phyloP scores from a whole-genome alignment of 2,888 invertebrate species.

The Pogonocherus hispidulus region DNA sequence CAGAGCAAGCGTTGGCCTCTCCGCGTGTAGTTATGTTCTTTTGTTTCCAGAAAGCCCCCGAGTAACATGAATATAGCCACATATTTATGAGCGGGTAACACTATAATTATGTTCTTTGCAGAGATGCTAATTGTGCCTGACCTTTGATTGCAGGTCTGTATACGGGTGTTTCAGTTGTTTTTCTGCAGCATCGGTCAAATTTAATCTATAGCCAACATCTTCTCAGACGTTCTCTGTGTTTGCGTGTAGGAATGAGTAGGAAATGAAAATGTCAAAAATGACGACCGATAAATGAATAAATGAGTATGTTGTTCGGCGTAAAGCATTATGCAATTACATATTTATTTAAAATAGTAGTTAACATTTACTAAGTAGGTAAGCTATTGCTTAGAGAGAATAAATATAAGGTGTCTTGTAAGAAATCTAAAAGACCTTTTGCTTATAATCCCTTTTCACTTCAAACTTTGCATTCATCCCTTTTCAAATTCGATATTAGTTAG shows the following conservation, averaged over 20 bases:
- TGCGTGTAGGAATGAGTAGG: neutral
- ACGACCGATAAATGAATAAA: neutral
- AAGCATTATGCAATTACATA: too few species aligned
- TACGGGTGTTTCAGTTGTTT: slow-evolving; percentile 19
- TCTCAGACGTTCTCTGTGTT: neutral
- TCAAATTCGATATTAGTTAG: too few species aligned
- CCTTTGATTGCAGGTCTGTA: slow-evolving; percentile 44
- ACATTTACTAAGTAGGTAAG: too few species aligned
- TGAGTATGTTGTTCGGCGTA: neutral
- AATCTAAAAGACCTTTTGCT: too few species aligned
- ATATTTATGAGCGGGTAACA: slow-evolving; percentile 45
- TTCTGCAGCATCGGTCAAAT: slow-evolving; percentile 22
- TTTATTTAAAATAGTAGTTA: too few species aligned
- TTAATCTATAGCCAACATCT: slow-evolving; percentile 20
- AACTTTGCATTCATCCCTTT: too few species aligned
- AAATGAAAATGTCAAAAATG: neutral
- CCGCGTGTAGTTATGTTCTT: slow-evolving; percentile 23
- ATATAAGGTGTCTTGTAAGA: too few species aligned
- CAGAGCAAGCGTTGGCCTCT: neutral
- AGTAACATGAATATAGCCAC: slow-evolving; percentile 41
- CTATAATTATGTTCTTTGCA: slow-evolving; percentile 53
- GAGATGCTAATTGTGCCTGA: slow-evolving; percentile 53
- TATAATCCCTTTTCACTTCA: too few species aligned
- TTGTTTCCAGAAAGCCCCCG: slow-evolving; percentile 22
- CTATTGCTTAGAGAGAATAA: too few species aligned